Conservation (phyloP, 2,113 vertebrate genomes). For the Pipra filicauda region DNA sequence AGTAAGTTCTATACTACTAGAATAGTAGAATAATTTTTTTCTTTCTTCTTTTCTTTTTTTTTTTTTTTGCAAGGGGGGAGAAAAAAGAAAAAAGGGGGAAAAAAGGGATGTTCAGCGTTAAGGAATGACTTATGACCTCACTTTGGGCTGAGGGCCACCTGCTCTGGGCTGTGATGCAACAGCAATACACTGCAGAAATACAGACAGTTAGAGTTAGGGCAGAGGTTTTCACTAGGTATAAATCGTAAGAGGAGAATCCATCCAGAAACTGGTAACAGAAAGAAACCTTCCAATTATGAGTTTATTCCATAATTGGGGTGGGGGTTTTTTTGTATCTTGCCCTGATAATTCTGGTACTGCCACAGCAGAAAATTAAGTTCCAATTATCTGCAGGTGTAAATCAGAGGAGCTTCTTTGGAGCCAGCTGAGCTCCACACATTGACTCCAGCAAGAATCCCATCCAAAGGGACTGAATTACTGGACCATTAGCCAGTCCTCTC, state of each 20-base stretch:
- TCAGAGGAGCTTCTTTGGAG: background rate
- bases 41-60: too few relatives aligned
- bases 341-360: background rate
- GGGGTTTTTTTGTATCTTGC: background rate
- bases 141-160: background rate
- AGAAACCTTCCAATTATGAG: background rate
- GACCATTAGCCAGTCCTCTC: background rate
- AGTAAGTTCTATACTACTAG: background rate
- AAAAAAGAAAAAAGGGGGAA: background rate
- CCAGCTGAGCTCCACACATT: background rate
- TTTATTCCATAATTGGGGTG: background rate
- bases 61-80: background rate
- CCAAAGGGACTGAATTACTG: background rate
- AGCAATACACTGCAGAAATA: background rate
- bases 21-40: background rate
- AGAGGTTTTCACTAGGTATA: background rate
- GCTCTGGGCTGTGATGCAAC: background rate
- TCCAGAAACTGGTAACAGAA: background rate
- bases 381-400: background rate
- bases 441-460: background rate
- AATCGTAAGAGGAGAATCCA: background rate
- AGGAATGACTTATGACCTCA: background rate
- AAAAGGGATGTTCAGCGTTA: background rate
- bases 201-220: background rate
- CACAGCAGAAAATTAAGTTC: background rate